A percentile compares a stretch with the other conserved stretches of the same genome.
These are phyloP conservation scores for Drosophila heteroneura DNA, from an alignment of 2,888 invertebrate genomes.

Conservation along the genomic window DNA sequence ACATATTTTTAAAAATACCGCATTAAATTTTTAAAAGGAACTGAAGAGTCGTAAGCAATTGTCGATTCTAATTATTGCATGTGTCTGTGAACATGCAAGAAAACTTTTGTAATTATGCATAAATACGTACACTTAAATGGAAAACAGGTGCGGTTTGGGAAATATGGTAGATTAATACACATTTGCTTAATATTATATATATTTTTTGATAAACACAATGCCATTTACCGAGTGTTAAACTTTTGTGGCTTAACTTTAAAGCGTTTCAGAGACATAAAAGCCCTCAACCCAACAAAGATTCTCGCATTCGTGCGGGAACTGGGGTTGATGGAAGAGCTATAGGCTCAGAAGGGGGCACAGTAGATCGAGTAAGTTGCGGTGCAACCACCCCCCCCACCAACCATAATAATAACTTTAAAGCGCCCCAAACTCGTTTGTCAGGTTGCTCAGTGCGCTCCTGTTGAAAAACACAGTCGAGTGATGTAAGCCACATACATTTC, in stretches of 20 bases:
- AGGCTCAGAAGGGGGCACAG: too few relatives aligned
- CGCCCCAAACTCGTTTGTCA: not conserved
- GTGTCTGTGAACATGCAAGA: constrained; percentile 1
- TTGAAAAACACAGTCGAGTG: not conserved
- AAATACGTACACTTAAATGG: not conserved
- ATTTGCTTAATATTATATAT: not conserved
- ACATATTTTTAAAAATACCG: not conserved
- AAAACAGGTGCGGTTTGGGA: not conserved
- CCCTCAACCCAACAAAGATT: too few relatives aligned
- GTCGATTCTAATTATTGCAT: not conserved
- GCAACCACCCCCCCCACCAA: too few relatives aligned
- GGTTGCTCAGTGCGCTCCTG: constrained; percentile 26
- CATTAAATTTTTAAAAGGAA: not conserved
- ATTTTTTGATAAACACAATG: not conserved
- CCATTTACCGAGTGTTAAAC: not conserved
- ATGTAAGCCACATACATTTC: constrained; percentile 6
- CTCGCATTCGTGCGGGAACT: too few relatives aligned
- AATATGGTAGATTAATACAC: too few relatives aligned
- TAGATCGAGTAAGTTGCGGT: too few relatives aligned
- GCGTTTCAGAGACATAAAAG: not conserved
- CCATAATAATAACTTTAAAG: not conserved
- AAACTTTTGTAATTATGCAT: constrained; percentile 10
- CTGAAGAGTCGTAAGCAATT: constrained; percentile 7
- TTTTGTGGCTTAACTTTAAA: not conserved
- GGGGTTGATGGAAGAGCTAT: too few relatives aligned